Percentiles rank a stretch among this genome's conserved stretches.
These are phyloP conservation scores for Gnathonemus echidnorhynchus DNA, from an alignment of 2,113 vertebrate species.

Conservation along the genomic window DNA sequence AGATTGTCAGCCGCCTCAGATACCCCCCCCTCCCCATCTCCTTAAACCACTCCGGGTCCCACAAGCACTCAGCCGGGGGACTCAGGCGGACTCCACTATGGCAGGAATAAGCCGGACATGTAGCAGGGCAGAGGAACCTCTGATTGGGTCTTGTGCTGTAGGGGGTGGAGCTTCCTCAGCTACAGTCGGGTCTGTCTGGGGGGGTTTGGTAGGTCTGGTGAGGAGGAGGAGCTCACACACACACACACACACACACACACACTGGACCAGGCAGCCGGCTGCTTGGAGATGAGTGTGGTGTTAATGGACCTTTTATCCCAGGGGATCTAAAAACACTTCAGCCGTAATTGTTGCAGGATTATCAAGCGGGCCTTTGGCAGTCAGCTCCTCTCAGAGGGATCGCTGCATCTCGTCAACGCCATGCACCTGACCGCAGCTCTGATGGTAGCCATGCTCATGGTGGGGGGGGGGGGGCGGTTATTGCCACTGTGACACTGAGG, in stretches of 20 bases:
- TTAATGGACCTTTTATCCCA: neutral
- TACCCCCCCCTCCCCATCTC: neutral
- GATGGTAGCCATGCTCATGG: neutral
- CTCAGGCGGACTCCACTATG: neutral
- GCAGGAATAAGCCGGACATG: neutral
- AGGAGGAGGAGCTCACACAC: neutral
- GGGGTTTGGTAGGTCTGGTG: neutral
- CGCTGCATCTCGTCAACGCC: neutral
- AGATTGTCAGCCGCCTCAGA: neutral
- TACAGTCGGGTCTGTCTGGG: neutral
- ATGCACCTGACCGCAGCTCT: neutral
- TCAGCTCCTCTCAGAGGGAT: neutral
- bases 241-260: neutral
- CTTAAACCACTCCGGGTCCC: neutral
- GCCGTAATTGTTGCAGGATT: neutral
- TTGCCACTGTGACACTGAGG: neutral
- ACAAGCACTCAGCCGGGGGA: neutral
- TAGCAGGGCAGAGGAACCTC: no score
- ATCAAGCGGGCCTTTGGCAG: neutral
- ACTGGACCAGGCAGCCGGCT: neutral
- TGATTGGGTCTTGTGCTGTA: no score
- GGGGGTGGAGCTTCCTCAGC: no score
- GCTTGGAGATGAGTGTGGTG: neutral
- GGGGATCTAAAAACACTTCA: neutral
- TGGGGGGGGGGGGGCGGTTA: neutral